These are phyloP conservation scores for Popillia japonica DNA, from an alignment of 1,140 invertebrate species.

Conservation along the genomic window DNA sequence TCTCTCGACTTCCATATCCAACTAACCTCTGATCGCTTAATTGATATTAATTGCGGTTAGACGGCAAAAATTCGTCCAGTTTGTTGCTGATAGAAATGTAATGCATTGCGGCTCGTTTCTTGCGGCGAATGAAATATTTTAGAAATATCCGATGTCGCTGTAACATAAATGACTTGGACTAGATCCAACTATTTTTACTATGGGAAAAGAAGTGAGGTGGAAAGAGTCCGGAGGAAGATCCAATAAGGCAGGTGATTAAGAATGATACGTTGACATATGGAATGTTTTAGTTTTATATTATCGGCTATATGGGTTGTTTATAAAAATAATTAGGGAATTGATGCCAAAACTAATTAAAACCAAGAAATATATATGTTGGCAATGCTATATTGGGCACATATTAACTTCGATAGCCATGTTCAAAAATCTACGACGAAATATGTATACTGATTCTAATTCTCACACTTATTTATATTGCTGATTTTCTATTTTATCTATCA, in stretches of 20 bases:
- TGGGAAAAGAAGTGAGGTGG: neutral
- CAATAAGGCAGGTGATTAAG: neutral
- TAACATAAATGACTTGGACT: slow-evolving; percentile 18
- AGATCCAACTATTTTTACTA: neutral
- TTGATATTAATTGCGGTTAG: slow-evolving; percentile 27
- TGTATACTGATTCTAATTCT: no score
- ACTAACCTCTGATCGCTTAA: neutral
- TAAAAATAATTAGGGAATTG: neutral
- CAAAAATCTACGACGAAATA: no score
- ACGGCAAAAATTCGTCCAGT: neutral
- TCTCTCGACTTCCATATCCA: neutral
- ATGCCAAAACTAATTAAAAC: no score
- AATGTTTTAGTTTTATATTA: neutral
- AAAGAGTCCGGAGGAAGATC: neutral
- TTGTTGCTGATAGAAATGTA: neutral
- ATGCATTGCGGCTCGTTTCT: neutral
- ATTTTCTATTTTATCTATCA: no score
- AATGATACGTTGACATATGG: neutral
- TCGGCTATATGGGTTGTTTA: neutral
- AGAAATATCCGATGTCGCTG: neutral
- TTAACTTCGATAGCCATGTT: no score
- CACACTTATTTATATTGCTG: no score
- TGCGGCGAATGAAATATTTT: neutral
- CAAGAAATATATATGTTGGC: no score
- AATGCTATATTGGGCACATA: no score